Evolutionary conservation across 2,888 invertebrate genomes (phyloP).

Genomic region (Periphyllus acericola): DNA sequence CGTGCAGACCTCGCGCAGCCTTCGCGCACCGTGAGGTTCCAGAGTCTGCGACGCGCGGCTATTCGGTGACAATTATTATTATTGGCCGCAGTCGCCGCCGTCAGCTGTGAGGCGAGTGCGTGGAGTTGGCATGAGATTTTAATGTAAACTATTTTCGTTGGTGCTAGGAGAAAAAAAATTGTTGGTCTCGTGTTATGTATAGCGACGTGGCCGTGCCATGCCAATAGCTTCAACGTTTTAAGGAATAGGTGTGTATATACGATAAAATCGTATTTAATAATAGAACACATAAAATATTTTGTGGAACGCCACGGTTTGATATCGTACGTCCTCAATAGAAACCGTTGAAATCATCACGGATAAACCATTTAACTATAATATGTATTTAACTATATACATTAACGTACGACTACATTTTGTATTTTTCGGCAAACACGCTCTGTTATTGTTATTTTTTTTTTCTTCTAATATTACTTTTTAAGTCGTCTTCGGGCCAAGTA

Average conservation of each 20-base stretch:
- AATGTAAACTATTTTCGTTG: conserved; percentile 48
- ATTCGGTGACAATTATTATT: conserved; percentile 33
- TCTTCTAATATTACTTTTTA: no score
- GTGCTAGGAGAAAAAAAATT: conserved; percentile 5
- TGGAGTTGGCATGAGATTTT: conserved; percentile 50
- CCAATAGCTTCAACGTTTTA: neutral
- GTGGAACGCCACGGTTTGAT: neutral
- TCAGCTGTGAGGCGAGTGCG: neutral
- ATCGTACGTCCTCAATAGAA: no score
- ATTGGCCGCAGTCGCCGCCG: neutral
- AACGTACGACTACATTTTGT: no score
- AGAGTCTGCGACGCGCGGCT: conserved; percentile 11
- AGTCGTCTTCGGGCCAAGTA: no score
- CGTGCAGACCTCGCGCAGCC: neutral
- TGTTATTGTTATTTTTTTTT: no score
- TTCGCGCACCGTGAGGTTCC: neutral
- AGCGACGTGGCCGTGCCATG: neutral
- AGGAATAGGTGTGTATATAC: neutral
- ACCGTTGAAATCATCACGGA: neutral
- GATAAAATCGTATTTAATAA: neutral
- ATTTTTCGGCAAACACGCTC: no score
- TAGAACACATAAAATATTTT: neutral
- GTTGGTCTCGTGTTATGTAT: neutral
- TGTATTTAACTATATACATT: no score
- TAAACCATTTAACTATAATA: no score